These are phyloP conservation scores for Acrobasis repandana DNA, from an alignment of 2,888 invertebrate species.

Conservation along the genomic window DNA sequence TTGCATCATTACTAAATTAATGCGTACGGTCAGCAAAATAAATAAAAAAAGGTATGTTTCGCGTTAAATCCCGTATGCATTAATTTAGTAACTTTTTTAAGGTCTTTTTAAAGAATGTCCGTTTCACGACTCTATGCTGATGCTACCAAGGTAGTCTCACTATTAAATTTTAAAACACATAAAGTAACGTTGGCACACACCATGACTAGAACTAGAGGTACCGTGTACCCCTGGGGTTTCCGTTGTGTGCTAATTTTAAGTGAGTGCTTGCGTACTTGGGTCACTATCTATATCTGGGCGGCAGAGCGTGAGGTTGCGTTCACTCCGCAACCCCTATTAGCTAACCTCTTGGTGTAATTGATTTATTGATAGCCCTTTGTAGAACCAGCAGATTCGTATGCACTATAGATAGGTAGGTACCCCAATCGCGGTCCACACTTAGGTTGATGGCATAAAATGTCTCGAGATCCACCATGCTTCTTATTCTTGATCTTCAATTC, in stretches of 20 bases:
- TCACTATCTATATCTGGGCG: conserved; percentile 71
- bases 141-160: neutral
- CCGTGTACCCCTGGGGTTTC: conserved; percentile 56
- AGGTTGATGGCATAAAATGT: too few relatives aligned
- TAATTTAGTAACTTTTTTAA: too few relatives aligned
- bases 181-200: conserved; percentile 21
- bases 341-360: conserved; percentile 42
- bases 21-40: too few relatives aligned
- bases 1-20: too few relatives aligned
- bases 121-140: neutral
- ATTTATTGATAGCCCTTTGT: conserved; percentile 11
- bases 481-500: too few relatives aligned
- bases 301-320: conserved; percentile 70
- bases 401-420: neutral
- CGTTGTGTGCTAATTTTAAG: conserved; percentile 79
- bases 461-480: too few relatives aligned
- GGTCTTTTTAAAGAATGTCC: too few relatives aligned
- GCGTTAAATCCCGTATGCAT: too few relatives aligned
- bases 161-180: conserved; percentile 17
- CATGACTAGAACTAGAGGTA: conserved; percentile 32
- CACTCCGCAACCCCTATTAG: conserved; percentile 72
- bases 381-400: neutral
- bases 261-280: conserved; percentile 57
- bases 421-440: too few relatives aligned
- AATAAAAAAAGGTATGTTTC: too few relatives aligned